phyloP scores from a whole-genome alignment of 1,140 invertebrate genomes.

The Heterodera carotae region DNA sequence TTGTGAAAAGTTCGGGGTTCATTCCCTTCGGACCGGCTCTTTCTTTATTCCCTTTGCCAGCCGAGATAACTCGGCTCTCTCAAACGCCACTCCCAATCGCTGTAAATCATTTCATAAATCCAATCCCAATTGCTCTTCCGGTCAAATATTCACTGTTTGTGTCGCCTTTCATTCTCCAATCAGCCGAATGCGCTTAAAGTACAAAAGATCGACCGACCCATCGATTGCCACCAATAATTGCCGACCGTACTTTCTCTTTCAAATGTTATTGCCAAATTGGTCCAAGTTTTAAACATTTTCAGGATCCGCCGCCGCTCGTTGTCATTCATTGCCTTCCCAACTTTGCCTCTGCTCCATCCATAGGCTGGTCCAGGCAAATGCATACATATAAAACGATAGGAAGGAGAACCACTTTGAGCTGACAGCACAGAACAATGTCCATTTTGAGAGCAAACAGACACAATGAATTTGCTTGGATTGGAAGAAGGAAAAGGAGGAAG shows the following conservation, averaged over 20 bases:
- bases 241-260: no score
- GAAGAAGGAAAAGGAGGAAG: neutral
- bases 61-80: neutral
- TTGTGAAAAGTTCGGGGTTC: neutral
- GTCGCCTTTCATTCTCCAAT: no score
- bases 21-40: neutral
- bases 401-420: neutral
- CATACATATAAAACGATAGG: neutral
- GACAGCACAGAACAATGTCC: slow-evolving; percentile 13
- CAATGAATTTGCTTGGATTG: neutral
- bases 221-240: no score
- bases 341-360: neutral
- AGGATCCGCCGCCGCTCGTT: no score
- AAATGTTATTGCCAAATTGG: neutral
- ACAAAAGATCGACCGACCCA: no score
- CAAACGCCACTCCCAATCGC: no score
- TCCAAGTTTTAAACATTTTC: no score
- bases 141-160: no score
- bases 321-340: neutral
- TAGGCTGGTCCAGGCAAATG: neutral
- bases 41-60: no score
- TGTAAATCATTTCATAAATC: neutral
- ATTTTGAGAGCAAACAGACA: slow-evolving; percentile 12
- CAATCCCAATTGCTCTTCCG: neutral
- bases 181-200: no score